These are phyloP conservation scores for Dioctria rufipes DNA, from an alignment of 2,888 invertebrate genomes.

Conservation along the genomic window DNA sequence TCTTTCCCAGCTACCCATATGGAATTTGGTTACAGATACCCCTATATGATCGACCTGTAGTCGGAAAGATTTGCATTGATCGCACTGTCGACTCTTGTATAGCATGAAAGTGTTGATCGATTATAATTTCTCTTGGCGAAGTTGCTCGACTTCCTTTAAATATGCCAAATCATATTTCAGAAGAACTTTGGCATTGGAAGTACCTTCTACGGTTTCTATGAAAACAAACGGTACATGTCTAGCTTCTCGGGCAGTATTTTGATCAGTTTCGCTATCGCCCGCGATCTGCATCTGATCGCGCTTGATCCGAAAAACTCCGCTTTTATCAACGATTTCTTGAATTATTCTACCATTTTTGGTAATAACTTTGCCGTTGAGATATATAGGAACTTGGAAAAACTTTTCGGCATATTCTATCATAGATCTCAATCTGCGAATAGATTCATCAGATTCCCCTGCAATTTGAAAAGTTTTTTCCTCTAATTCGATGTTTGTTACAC, in stretches of 20 bases:
- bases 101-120: conserved; percentile 93
- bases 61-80: conserved; percentile 80
- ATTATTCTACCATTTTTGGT: conserved; percentile 98
- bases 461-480: conserved; percentile 97
- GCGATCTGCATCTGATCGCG: conserved; percentile 89
- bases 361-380: conserved; percentile 96
- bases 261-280: conserved; percentile 97
- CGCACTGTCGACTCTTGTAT: conserved; percentile 80
- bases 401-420: conserved; percentile 98
- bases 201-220: conserved; percentile 97
- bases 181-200: conserved; percentile 95
- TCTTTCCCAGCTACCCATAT: too few relatives aligned
- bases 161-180: conserved; percentile 97
- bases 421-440: conserved; percentile 91
- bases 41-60: conserved; percentile 78
- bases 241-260: conserved; percentile 91
- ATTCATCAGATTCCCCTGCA: conserved; percentile 92
- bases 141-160: too few relatives aligned
- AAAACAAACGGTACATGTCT: conserved; percentile 98
- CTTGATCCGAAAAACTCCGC: conserved; percentile 91
- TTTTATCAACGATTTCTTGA: conserved; percentile 99
- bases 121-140: conserved; percentile 94
- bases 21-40: too few relatives aligned
- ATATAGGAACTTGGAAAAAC: conserved; percentile 94
- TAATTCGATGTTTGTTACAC: conserved; percentile 95